Evolutionary conservation across 2,888 invertebrate species (phyloP), one percentile per base, ranked within the genome.

Genomic region (Autographa pulchrina): DNA sequence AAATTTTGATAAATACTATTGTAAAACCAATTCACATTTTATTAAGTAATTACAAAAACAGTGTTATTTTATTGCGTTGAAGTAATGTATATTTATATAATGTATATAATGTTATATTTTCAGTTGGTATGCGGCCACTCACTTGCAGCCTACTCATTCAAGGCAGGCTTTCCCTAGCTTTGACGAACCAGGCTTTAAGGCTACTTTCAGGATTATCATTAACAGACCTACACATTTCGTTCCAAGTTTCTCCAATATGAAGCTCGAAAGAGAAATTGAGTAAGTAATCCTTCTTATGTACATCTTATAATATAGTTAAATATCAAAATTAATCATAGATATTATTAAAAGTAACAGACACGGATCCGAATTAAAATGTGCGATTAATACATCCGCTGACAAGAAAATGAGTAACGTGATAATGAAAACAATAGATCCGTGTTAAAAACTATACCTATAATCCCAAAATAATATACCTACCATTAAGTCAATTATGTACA

Each of bases 111-210:
- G 7, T 32, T 58, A 70, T 31, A 38, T 68, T 82, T 78, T 31
- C 88, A 98, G 98, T 86, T 98, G 97, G 97, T 96, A 98, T 71
- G 97, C 97, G 0, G 97, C 97, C 0, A 97, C 98, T 16, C 98
- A 98, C 87, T 97, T 98, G 86, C 98, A 98, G 91, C 97, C 98
- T 0, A 97, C 97, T 0, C 97, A 98, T 89, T 98, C 98, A 0
- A 96, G 98, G 54, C 97, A 97, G 84, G 97, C 97, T 1, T 98
- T 98, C 92, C 98, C 98, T 0, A 97, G 98, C 89, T 98, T 98
- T 85, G 98, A 98, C 89, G 98, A 98, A 88, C 98, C 98, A 4
- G 97, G 96, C 0, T 95, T 92, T 72, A 96, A 95, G 74, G 93
- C 95, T 0, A 92, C 97, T 0, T 96, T 98, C 76, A 97, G 97